Base-by-base conservation (phyloP, 2,797 vertebrate genomes). In the Argentina silus region DNA sequence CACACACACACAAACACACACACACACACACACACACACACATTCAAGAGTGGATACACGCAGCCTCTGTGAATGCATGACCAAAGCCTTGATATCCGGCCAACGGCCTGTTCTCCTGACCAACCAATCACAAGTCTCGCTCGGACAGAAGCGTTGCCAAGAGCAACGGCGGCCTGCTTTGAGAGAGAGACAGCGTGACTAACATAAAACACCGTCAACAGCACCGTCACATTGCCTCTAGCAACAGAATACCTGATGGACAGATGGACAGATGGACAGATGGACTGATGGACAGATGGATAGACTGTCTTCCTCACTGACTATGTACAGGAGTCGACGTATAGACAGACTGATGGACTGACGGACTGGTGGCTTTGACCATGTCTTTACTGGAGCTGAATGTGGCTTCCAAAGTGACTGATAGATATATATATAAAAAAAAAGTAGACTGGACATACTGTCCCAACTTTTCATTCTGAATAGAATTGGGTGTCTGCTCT, bases 201-300 rank as follows among this genome's bases (percentile, higher is more conserved):
- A 89, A 92, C 76, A 73, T 15, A 78, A 89, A 87, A 77, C 86
- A 86, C 68, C 62, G 42, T 62, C n/a, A 64, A 78, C 89, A 87
- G 76, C 86, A 86, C 68, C 62, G 42, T 62, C n/a, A 64, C 59
- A 42, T 10, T n/a, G 42, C 62, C 62, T 60, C 6, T 72, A 73
- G 21, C 53, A 73, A 75, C 68, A 51, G 63, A 63, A 45, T 65
- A 14, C n/a, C 64, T 21, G 10, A 43, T 1, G 45, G 7, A 14
- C 27, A n/a, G 6, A 42, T 27, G 23, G 60, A n/a, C 60, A 3
- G 21, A 48, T 2, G 14, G 50, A 80, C 67, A n/a, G 6, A 42
- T 27, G 23, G 60, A n/a, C 60, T 8, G 21, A 48, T 2, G 14
- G 50, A 80, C 67, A 53, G 6, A 67, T 70, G 62, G 43, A 78